These are phyloP conservation scores for Aplidium turbinatum DNA, from an alignment of 23 tunicate species.

Conservation along the genomic window DNA sequence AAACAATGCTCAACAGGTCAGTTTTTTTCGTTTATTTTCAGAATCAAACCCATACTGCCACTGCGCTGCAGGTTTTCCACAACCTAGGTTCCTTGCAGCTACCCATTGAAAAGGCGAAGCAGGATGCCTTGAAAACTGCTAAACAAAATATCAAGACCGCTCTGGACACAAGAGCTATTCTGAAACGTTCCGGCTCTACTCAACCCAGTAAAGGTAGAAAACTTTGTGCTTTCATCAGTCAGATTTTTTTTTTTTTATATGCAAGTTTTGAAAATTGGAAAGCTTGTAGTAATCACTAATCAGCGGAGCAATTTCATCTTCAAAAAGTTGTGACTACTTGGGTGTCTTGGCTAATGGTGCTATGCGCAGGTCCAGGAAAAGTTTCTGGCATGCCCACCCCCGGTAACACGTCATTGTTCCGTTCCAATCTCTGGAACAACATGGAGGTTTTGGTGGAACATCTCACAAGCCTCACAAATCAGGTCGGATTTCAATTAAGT, in stretches of 20 bases:
- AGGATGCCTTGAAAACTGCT: constrained; percentile 27
- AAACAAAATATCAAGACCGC: constrained; percentile 57
- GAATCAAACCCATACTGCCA: constrained; percentile 91
- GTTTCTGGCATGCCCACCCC: constrained; percentile 73
- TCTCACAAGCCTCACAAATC: constrained; percentile 22
- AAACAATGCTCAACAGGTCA: background rate
- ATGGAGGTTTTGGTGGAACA: constrained; percentile 69
- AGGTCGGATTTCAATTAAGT: too few relatives aligned
- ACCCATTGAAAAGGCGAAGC: constrained; percentile 44
- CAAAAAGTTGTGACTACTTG: background rate
- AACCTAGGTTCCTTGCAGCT: constrained; percentile 68
- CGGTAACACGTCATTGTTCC: constrained; percentile 70
- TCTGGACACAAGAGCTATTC: constrained; percentile 45
- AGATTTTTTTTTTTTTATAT: too few relatives aligned
- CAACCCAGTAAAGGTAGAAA: constrained; percentile 27
- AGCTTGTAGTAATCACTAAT: too few relatives aligned
- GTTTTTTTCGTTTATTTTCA: constrained; percentile 9
- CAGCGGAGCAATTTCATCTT: too few relatives aligned
- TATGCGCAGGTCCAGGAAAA: constrained; percentile 69
- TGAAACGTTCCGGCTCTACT: constrained; percentile 18
- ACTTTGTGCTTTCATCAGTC: too few relatives aligned
- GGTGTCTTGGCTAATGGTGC: background rate
- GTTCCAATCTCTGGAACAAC: constrained; percentile 72
- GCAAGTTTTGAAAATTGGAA: too few relatives aligned
- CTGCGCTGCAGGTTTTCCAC: constrained; percentile 86